These are phyloP conservation scores for Antedon mediterranea DNA, from an alignment of 53 echinoderm and acorn worm genomes.

Conservation along the genomic window DNA sequence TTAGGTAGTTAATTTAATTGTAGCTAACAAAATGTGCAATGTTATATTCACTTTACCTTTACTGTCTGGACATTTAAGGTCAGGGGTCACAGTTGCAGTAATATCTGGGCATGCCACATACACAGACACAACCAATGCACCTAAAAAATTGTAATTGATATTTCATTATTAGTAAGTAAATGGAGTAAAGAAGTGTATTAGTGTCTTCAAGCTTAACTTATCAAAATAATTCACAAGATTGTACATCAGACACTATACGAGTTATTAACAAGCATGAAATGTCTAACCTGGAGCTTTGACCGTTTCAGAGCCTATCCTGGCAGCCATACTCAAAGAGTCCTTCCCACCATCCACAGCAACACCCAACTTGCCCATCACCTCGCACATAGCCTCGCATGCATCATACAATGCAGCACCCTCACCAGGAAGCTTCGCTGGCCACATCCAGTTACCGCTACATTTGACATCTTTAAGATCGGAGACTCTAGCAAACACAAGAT, in stretches of 20 bases:
- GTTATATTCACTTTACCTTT: conserved; percentile 37
- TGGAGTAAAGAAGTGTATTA: too few relatives aligned
- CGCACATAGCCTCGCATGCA: conserved; percentile 87
- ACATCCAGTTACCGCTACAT: conserved; percentile 99
- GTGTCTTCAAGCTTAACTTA: too few relatives aligned
- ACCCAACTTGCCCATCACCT: conserved; percentile 72
- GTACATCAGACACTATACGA: too few relatives aligned
- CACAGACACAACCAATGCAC: conserved; percentile 74
- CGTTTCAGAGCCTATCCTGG: conserved; percentile 64
- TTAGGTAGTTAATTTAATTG: background rate
- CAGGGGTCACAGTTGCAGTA: conserved; percentile 79
- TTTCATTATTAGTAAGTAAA: too few relatives aligned
- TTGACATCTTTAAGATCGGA: conserved; percentile 81
- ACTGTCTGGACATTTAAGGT: conserved; percentile 70
- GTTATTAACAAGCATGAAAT: too few relatives aligned
- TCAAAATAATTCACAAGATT: too few relatives aligned
- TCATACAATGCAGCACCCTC: conserved; percentile 88
- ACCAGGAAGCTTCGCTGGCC: conserved; percentile 93
- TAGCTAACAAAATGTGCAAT: background rate
- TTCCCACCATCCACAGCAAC: conserved; percentile 90
- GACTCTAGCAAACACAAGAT: conserved; percentile 86
- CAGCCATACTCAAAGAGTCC: conserved; percentile 94
- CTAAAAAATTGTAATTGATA: conserved; percentile 24
- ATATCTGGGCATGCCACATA: conserved; percentile 90
- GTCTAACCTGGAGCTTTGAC: conserved; percentile 93